Conservation (phyloP, 2,888 invertebrate species). For the Archaeoteleia sp. region DNA sequence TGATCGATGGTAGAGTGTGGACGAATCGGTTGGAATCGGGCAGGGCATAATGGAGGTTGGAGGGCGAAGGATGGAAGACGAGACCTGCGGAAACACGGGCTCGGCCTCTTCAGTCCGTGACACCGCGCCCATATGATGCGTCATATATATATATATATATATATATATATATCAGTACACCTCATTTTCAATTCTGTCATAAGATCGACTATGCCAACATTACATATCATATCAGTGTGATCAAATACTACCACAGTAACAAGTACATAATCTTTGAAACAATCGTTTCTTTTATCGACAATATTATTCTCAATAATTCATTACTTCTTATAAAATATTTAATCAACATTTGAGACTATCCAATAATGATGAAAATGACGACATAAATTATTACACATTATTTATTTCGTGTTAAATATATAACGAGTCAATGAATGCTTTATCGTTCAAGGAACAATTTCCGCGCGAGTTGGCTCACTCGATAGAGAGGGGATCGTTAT, state of each 20-base stretch:
- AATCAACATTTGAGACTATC: too few relatives aligned
- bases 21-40: slow-evolving; percentile 52
- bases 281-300: too few relatives aligned
- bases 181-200: slow-evolving; percentile 26
- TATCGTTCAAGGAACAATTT: slow-evolving; percentile 58
- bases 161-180: slow-evolving; percentile 28
- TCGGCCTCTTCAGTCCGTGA: slow-evolving; percentile 72
- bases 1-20: slow-evolving; percentile 40
- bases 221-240: slow-evolving; percentile 24
- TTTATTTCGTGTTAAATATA: slow-evolving; percentile 23
- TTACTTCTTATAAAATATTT: too few relatives aligned
- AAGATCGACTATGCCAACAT: slow-evolving; percentile 27
- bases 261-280: not conserved
- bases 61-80: slow-evolving; percentile 65
- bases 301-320: too few relatives aligned
- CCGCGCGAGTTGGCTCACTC: slow-evolving; percentile 51
- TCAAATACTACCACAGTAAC: not conserved
- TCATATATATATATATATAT: too few relatives aligned
- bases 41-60: slow-evolving; percentile 54
- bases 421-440: slow-evolving; percentile 38
- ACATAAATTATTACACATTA: not conserved
- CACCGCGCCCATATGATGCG: slow-evolving; percentile 67
- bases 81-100: slow-evolving; percentile 70
- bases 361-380: too few relatives aligned
- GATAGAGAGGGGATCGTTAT: slow-evolving; percentile 56